Percentiles rank a stretch among this genome's conserved stretches.
These are phyloP conservation scores for Neuroterus valhalla DNA, from an alignment of 1,140 invertebrate genomes.

Conservation along the genomic window DNA sequence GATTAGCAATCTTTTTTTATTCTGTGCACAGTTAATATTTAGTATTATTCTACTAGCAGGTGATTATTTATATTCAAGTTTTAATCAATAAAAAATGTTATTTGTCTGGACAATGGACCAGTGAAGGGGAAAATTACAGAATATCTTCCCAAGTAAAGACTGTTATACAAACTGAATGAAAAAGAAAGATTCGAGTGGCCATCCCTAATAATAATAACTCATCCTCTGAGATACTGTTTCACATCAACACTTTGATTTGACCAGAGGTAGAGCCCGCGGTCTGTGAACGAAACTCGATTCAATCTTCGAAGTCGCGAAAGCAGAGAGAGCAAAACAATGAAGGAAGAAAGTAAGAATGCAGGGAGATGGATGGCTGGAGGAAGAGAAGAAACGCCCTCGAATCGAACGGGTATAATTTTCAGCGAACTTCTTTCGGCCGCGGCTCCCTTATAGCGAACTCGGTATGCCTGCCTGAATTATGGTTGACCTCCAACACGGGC, in stretches of 20 bases:
- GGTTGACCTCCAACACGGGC: slow-evolving; percentile 70
- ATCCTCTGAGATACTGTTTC: no score
- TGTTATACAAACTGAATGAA: no score
- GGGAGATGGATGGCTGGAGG: slow-evolving; percentile 36
- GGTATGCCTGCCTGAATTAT: slow-evolving; percentile 70
- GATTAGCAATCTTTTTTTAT: neutral
- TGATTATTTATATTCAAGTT: no score
- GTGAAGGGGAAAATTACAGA: no score
- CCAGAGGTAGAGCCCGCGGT: neutral
- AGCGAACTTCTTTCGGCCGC: slow-evolving; percentile 59
- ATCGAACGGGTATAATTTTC: slow-evolving; percentile 66
- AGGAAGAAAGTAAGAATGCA: slow-evolving; percentile 4
- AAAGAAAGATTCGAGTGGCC: no score
- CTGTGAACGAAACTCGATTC: neutral
- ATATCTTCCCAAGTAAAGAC: no score
- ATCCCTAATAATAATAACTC: no score
- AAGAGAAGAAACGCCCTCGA: slow-evolving; percentile 56
- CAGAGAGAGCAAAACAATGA: slow-evolving; percentile 13
- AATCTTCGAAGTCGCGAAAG: slow-evolving; percentile 22
- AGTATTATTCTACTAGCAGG: no score
- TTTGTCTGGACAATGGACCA: no score
- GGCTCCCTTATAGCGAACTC: slow-evolving; percentile 62
- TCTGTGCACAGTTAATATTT: neutral
- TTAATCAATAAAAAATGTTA: no score
- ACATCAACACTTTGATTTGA: no score